Percentiles rank a stretch among this genome's conserved stretches.
Evolutionary conservation across 2,113 vertebrate genomes (phyloP).

Genomic region (Gnathonemus longibarbis): DNA sequence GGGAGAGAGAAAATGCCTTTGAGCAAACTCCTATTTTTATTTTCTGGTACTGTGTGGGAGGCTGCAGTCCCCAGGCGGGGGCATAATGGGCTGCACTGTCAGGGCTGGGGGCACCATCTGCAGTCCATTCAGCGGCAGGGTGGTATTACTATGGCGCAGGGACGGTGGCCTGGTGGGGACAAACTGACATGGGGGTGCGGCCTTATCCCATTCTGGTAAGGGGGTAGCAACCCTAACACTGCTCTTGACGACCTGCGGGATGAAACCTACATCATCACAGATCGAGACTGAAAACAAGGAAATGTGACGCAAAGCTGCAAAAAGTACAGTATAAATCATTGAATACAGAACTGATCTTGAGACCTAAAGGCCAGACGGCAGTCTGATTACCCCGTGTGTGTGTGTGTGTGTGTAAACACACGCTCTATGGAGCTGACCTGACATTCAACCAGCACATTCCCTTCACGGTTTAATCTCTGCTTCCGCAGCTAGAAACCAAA

Average conservation of each 20-base stretch:
- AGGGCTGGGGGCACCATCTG: background rate
- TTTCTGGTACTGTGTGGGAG: background rate
- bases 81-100: background rate
- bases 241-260: background rate
- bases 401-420: background rate
- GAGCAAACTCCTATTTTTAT: constrained; percentile 13
- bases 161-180: background rate
- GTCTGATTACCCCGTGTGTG: background rate
- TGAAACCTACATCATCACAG: background rate
- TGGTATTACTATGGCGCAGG: background rate
- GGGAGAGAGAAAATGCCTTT: background rate
- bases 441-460: background rate
- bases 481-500: background rate
- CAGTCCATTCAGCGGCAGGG: background rate
- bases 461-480: background rate
- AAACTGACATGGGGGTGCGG: background rate
- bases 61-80: background rate
- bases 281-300: background rate
- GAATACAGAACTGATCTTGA: background rate
- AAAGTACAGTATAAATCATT: background rate
- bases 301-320: too few species aligned
- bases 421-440: background rate
- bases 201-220: background rate
- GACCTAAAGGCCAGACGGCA: background rate
- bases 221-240: background rate